Evolutionary conservation across 2,113 vertebrate species (phyloP), one percentile per base, ranked within the genome.

Genomic region (Hippocampus abdominalis): DNA sequence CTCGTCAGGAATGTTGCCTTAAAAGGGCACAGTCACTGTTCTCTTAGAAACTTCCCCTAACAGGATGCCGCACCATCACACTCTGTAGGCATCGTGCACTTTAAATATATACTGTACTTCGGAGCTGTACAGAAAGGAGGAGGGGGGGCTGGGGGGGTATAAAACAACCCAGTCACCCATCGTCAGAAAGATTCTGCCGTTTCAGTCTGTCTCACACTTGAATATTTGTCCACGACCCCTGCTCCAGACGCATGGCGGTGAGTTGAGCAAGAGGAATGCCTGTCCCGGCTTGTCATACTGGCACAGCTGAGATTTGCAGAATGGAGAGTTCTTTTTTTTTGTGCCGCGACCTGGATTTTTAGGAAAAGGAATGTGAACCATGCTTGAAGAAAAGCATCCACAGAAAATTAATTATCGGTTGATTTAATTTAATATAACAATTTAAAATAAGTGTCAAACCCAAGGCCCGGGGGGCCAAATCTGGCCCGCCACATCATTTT

Each of bases 231-330:
- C 80, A 72, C 57, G 72, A 69, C 78, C 49, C 11, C 57, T 40
- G 74, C 59, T 73, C 51, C 18, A 10, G 61, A 66, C 13, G 54
- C 11, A 25, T 20, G 42, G 20, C 15, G 65, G 57, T 44, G 39
- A 42, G 68, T 64, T 69, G 68, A 74, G 63, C 40, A 21, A 54
- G n/a, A 48, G 57, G n/a, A 78, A 23, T 76, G 72, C 87, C 18
- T 88, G 87, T 59, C 39, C 69, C 72, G 82, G 64, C 81, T 75
- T 85, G 88, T 79, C 56, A 7, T 49, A 63, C 25, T 62, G 57
- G 68, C 66, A 84, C 25, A 63, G 73, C n/a, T 71, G 8, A 44
- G 40, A 44, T 72, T 8, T 61, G 16, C 59, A 36, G 32, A 40
- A 62, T 39, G 16, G 8, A 39, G 12, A 36, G 32, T 6, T 36